Base-by-base conservation (phyloP, 1,140 invertebrate species). In the Asbolus verrucosus region DNA sequence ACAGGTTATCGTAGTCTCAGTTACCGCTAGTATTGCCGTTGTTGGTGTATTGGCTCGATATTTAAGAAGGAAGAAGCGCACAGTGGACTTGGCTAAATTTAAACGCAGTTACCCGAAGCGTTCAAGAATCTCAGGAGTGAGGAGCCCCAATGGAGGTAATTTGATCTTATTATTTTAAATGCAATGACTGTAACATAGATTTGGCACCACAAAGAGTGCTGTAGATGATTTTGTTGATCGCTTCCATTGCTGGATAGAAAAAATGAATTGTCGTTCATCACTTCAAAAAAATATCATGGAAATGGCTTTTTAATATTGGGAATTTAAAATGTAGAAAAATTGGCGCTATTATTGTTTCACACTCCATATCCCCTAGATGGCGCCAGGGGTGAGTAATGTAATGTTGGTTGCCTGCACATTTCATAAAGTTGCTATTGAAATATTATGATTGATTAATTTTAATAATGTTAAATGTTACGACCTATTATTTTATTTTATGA, bases 121-220 rank as follows among this genome's bases (percentile, higher is more conserved):
- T 76, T 85, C 79, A 76, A 85, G 83, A 79, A 85, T 86, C 73
- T 84, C 85, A 13, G 82, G 85, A 65, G 84, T 89, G 80, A 82
- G 87, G 66, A 89, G 87, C 81, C 88, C 88, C 1, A 89, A 88
- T 82, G 87, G 85, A 80, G 84, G 85, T 85, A 79, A n/a, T n/a
- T n/a, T n/a, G n/a, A n/a, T n/a, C n/a, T n/a, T n/a, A n/a, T n/a
- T n/a, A n/a, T n/a, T n/a, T n/a, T n/a, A n/a, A n/a, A n/a, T n/a
- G n/a, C n/a, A n/a, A n/a, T n/a, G n/a, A n/a, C n/a, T n/a, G n/a
- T n/a, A n/a, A n/a, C n/a, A n/a, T n/a, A n/a, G n/a, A n/a, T n/a
- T n/a, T n/a, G n/a, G n/a, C n/a, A n/a, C n/a, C n/a, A n/a, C n/a
- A n/a, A n/a, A n/a, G n/a, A n/a, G n/a, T n/a, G n/a, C n/a, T n/a